These are phyloP conservation scores for Vanessa cardui DNA, from an alignment of 2,888 invertebrate species.

Conservation along the genomic window DNA sequence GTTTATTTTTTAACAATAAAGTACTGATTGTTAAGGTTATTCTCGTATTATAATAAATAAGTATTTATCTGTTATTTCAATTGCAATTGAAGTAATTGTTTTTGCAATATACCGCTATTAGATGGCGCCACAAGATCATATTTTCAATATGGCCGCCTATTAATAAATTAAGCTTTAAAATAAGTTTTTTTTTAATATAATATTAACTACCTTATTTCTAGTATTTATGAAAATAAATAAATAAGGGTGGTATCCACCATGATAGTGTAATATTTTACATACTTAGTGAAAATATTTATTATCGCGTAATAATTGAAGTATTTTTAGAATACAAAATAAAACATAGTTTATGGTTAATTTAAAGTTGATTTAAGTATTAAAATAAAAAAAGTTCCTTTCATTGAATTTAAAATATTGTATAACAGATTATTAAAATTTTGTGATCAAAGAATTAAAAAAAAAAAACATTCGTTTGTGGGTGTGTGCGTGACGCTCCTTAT, in stretches of 20 bases:
- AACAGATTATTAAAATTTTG: background rate
- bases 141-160: conserved; percentile 67
- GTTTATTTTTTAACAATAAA: too few species aligned
- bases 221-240: too few species aligned
- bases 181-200: too few species aligned
- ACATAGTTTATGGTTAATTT: background rate
- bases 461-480: conserved; percentile 44
- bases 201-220: too few species aligned
- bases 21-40: too few species aligned
- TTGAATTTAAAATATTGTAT: too few species aligned
- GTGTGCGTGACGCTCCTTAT: conserved; percentile 65
- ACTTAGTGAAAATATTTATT: background rate
- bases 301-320: background rate
- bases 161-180: background rate
- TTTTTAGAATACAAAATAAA: background rate
- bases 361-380: background rate
- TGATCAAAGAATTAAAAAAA: conserved; percentile 13
- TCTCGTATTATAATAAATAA: background rate
- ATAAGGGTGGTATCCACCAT: too few species aligned
- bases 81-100: background rate
- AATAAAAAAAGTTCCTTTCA: too few species aligned
- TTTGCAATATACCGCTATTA: conserved; percentile 14
- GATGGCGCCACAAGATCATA: conserved; percentile 37
- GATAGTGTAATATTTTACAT: too few species aligned
- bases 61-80: background rate